phyloP scores from a whole-genome alignment of 2,113 vertebrate species.

The Illadopsis cleaveri region DNA sequence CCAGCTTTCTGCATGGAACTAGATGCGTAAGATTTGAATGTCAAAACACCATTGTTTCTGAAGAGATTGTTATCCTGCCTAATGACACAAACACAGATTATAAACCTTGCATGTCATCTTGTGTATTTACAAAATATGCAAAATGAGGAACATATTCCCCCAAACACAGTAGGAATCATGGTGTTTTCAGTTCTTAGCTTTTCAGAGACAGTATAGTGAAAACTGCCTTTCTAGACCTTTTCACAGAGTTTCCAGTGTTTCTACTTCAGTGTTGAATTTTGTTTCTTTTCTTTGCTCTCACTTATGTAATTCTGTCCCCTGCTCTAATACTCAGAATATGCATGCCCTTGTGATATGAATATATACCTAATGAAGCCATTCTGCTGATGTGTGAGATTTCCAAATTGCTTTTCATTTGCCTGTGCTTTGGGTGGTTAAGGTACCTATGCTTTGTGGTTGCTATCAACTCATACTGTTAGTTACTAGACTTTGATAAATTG shows the following conservation, averaged over 20 bases:
- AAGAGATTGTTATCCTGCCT: neutral
- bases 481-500: neutral
- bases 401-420: neutral
- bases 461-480: neutral
- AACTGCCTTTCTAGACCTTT: neutral
- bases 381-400: neutral
- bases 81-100: neutral
- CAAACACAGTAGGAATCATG: neutral
- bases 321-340: neutral
- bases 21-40: neutral
- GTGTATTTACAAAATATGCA: neutral
- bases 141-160: neutral
- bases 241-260: neutral
- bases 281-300: neutral
- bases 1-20: neutral
- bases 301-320: neutral
- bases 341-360: neutral
- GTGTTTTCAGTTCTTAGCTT: neutral
- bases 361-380: neutral
- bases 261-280: neutral
- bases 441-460: neutral
- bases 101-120: neutral
- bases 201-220: neutral
- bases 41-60: neutral
- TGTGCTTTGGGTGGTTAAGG: neutral